Evolutionary conservation across 2,113 vertebrate species (phyloP).

Genomic region (Gavia stellata): DNA sequence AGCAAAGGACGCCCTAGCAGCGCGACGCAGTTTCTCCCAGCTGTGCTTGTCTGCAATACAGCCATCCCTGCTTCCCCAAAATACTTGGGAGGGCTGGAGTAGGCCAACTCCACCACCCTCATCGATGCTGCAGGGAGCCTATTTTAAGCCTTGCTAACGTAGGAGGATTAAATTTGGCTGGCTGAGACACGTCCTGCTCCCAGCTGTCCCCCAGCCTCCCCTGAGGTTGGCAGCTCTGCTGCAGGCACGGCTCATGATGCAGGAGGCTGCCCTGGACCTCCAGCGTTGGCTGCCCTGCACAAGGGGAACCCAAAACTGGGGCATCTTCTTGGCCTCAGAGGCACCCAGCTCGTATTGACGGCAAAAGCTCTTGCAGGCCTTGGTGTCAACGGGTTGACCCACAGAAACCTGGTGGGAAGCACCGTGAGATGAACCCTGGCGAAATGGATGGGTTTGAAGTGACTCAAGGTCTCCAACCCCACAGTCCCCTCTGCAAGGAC

Average conservation of each 20-base stretch:
- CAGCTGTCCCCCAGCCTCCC: conserved; percentile 66
- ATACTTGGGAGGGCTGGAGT: conserved; percentile 56
- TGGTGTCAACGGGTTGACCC: neutral
- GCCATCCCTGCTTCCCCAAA: conserved; percentile 47
- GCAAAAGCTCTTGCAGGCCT: neutral
- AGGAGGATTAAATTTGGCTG: conserved; percentile 70
- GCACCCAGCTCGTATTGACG: fast-evolving
- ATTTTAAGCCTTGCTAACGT: conserved; percentile 69
- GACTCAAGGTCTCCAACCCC: neutral
- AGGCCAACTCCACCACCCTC: conserved; percentile 62
- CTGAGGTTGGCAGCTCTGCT: conserved; percentile 52
- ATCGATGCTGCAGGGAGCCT: conserved; percentile 63
- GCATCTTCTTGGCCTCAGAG: neutral
- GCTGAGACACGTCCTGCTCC: conserved; percentile 68
- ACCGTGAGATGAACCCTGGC: fast-evolving
- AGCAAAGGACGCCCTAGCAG: neutral
- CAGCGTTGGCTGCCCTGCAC: neutral
- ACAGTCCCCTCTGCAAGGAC: fast-evolving
- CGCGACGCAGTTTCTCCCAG: neutral
- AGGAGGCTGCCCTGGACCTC: neutral
- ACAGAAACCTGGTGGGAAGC: neutral
- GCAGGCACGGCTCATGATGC: neutral
- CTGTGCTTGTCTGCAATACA: conserved; percentile 45
- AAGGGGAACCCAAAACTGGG: neutral
- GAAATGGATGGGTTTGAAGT: neutral